These are phyloP conservation scores for Galagoides demidoff DNA, from an alignment of 2,797 vertebrate species.

Conservation along the genomic window DNA sequence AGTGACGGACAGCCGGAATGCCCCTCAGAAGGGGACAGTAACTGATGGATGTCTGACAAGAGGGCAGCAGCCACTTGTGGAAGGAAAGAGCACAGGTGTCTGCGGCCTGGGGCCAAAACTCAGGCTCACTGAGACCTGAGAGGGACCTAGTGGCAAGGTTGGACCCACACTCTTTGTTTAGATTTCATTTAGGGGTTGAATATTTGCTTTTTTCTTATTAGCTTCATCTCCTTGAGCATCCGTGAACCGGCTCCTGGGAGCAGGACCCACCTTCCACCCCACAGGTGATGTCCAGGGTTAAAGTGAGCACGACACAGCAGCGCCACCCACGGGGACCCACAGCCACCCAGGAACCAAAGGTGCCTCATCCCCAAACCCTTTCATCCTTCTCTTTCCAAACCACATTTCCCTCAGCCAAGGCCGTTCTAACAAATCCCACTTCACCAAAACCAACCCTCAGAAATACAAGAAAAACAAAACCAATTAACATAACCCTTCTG, in stretches of 20 bases:
- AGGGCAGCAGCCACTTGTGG: neutral
- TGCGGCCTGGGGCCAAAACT: neutral
- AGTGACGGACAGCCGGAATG: neutral
- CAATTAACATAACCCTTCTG: neutral
- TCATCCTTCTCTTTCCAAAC: neutral
- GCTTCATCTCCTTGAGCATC: neutral
- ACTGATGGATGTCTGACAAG: accelerated
- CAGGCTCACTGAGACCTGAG: neutral
- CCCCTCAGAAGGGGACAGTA: neutral
- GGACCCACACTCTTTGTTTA: neutral
- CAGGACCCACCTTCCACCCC: neutral
- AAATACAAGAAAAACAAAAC: neutral
- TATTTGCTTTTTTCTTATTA: neutral
- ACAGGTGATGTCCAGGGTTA: neutral
- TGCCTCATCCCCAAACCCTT: neutral
- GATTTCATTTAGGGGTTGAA: neutral
- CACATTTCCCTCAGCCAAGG: neutral
- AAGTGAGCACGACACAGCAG: neutral
- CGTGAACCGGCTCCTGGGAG: neutral
- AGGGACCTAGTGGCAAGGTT: neutral
- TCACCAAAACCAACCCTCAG: neutral
- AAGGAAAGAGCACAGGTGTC: neutral
- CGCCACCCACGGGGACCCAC: neutral
- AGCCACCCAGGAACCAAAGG: neutral
- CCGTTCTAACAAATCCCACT: neutral